A percentile compares a stretch with the other conserved stretches of the same genome.
These are phyloP conservation scores for Isurus oxyrinchus DNA, from an alignment of 2,113 vertebrate genomes.

Conservation along the genomic window DNA sequence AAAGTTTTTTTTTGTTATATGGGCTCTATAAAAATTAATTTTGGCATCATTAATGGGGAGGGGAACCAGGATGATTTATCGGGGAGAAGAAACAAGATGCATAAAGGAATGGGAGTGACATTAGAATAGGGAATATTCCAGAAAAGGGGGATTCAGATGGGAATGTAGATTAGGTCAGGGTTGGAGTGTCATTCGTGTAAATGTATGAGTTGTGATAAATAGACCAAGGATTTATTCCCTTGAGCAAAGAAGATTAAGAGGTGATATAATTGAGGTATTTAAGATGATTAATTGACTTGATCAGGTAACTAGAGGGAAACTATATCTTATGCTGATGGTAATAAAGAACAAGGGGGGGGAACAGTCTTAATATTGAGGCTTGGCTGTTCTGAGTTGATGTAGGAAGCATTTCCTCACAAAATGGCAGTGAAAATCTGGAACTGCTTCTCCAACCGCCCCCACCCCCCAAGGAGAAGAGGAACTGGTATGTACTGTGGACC, in stretches of 20 bases:
- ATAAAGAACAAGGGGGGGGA: background rate
- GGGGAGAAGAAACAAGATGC: background rate
- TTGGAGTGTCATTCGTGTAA: background rate
- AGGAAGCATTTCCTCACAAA: background rate
- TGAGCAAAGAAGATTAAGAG: background rate
- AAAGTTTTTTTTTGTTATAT: background rate
- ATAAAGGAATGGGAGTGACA: background rate
- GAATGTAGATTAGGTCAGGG: background rate
- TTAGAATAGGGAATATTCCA: background rate
- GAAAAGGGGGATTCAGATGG: background rate
- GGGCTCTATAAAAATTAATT: background rate
- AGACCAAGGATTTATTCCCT: background rate
- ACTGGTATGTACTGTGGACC: background rate
- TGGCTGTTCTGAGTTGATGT: background rate
- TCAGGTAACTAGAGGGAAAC: background rate
- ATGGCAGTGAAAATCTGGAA: background rate
- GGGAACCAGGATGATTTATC: background rate
- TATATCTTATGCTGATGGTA: background rate
- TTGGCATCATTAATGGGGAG: background rate
- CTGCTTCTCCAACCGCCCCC: background rate
- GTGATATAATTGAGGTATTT: background rate
- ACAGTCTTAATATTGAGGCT: background rate
- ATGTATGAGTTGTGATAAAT: background rate
- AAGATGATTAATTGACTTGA: background rate
- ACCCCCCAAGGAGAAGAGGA: background rate